Evolutionary conservation across 2,797 vertebrate species (phyloP).

Genomic region (Pseudochaenichthys georgianus): DNA sequence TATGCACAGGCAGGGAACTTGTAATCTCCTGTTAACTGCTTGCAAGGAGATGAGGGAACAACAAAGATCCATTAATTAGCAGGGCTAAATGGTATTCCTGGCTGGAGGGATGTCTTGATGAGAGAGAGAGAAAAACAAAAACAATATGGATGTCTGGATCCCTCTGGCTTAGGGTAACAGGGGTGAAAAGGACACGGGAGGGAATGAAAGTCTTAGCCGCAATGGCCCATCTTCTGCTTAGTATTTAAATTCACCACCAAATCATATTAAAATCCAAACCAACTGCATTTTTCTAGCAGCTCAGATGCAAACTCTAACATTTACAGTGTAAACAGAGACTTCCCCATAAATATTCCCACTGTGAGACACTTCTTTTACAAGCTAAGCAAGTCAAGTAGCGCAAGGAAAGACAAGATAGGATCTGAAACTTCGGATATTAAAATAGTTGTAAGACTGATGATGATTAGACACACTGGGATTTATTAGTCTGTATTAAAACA

Average conservation of each 20-base stretch:
- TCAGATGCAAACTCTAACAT: constrained; percentile 7
- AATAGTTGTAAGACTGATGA: background rate
- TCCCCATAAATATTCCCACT: constrained; percentile 1
- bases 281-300: background rate
- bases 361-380: constrained; percentile 9
- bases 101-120: constrained; percentile 65
- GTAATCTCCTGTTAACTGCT: constrained; percentile 79
- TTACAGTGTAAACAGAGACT: constrained; percentile 31
- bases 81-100: constrained; percentile 64
- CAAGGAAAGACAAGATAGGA: background rate
- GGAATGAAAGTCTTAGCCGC: constrained; percentile 15
- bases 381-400: constrained; percentile 10
- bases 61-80: constrained; percentile 79
- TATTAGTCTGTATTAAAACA: no score
- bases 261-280: constrained; percentile 31
- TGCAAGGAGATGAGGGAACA: constrained; percentile 72
- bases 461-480: constrained; percentile 14
- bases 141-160: constrained; percentile 41
- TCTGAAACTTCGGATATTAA: constrained; percentile 3
- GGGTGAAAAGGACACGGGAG: constrained; percentile 50
- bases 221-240: constrained; percentile 21
- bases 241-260: constrained; percentile 27
- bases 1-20: constrained; percentile 71
- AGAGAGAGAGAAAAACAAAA: constrained; percentile 9
- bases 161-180: constrained; percentile 15